Evolutionary conservation across 2,888 invertebrate species (phyloP).

Genomic region (Parnassius orleans): DNA sequence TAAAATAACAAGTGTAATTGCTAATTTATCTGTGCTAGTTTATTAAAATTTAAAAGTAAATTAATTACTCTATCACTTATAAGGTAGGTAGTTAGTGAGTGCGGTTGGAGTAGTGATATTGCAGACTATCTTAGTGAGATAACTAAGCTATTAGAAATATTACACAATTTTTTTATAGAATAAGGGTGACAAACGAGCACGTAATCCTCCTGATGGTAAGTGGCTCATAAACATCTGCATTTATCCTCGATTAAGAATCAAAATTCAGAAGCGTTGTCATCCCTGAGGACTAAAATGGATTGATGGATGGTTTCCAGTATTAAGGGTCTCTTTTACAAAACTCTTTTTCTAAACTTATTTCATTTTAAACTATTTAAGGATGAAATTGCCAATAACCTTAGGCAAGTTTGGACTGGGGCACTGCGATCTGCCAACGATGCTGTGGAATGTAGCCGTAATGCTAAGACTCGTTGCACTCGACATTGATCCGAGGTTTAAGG

Average conservation of each 20-base stretch:
- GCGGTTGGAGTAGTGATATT: no score
- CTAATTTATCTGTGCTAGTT: no score
- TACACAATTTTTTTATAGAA: neutral
- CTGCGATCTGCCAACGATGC: constrained; percentile 51
- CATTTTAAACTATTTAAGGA: neutral
- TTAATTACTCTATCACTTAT: no score
- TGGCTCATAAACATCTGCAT: no score
- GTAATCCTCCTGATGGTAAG: no score
- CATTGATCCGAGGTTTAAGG: constrained; percentile 42
- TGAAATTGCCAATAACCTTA: neutral
- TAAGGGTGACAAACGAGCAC: no score
- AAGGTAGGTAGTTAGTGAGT: no score
- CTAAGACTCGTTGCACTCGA: constrained; percentile 45
- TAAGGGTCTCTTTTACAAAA: neutral
- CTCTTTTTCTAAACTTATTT: no score
- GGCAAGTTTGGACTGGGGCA: constrained; percentile 30
- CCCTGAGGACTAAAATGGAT: neutral
- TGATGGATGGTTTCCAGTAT: neutral
- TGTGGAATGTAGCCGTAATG: constrained; percentile 48
- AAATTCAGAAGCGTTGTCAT: neutral
- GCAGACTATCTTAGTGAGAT: neutral
- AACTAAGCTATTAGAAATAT: neutral
- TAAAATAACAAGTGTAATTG: no score
- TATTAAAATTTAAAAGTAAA: no score
- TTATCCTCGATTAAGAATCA: no score